Evolutionary conservation across 2,113 vertebrate species (phyloP), one percentile per base, ranked within the genome.

Genomic region (Phyllostomus discolor): DNA sequence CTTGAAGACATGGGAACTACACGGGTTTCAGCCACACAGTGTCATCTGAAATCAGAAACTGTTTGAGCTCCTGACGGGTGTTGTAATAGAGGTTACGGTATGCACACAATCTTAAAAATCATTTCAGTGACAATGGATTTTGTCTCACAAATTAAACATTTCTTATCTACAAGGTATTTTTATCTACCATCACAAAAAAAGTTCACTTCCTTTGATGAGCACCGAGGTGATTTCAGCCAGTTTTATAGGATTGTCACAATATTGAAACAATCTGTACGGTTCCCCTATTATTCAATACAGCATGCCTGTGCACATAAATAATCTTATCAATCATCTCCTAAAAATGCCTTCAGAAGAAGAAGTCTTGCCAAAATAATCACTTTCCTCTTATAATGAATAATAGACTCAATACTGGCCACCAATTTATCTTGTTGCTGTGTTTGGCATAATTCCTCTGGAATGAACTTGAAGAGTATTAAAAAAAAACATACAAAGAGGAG

Each of bases 301-400:
- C 31, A 69, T 2, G 10, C 90, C 72, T 86, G 33, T 31, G 54
- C 69, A 93, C 48, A 90, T 93, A 94, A 94, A 89, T 88, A 88
- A 93, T 28, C 16, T 66, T 93, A 94, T 88, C 94, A 93, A 88
- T 92, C 52, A 90, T 41, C 17, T 82, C 31, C 52, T 94, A 59
- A 94, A 96, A 70, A 84, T 83, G 83, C 66, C 94, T 95, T 31
- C 19, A 46, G 52, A 76, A 88, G 48, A 91, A 70, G 79, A 93
- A 76, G 80, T 75, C 72, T 52, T 81, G 80, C 90, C 84, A 93
- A 87, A 93, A 90, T 76, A 93, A 96, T 81, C 80, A 80, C 20
- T 91, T 62, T 10, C 4, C 4, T 52, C 73, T 70, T 54, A 67
- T 26, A 91, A 62, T 33, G n/a, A 90, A 76, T 64, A 82, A 88